phyloP scores from a whole-genome alignment of 2,113 vertebrate species.

The Isurus oxyrinchus region DNA sequence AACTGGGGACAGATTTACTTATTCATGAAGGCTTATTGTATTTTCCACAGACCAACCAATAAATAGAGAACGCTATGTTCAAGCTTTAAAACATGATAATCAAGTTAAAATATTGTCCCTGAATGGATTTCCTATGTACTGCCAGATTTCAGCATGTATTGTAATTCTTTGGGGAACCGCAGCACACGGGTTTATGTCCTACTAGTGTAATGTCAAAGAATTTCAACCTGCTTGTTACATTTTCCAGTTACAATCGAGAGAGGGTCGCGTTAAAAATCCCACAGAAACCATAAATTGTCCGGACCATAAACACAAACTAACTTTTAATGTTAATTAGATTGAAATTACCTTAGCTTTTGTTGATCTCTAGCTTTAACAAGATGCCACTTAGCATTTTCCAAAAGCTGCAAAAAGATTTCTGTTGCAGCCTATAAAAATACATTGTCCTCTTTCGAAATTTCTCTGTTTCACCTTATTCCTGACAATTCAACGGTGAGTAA shows the following conservation, averaged over 20 bases:
- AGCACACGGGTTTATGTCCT: constrained; percentile 35
- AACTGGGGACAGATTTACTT: neutral
- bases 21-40: neutral
- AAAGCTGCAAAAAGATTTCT: neutral
- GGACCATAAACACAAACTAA: neutral
- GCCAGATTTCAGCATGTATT: constrained; percentile 61
- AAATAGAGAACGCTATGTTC: constrained; percentile 58
- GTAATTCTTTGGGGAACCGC: constrained; percentile 62
- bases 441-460: neutral
- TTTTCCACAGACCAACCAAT: constrained; percentile 52
- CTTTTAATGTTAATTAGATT: neutral
- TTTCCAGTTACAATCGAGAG: neutral
- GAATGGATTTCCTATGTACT: constrained; percentile 74
- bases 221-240: neutral
- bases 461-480: neutral
- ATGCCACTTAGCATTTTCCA: neutral
- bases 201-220: neutral
- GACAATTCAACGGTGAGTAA: neutral
- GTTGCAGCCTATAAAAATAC: neutral
- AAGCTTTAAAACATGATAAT: constrained; percentile 65
- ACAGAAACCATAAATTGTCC: neutral
- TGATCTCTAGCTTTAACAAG: neutral
- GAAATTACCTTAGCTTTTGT: neutral
- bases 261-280: neutral
- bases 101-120: constrained; percentile 80